Evolutionary conservation across 2,888 invertebrate species (phyloP), one percentile per base, ranked within the genome.

Genomic region (Micoletzkya japonica): DNA sequence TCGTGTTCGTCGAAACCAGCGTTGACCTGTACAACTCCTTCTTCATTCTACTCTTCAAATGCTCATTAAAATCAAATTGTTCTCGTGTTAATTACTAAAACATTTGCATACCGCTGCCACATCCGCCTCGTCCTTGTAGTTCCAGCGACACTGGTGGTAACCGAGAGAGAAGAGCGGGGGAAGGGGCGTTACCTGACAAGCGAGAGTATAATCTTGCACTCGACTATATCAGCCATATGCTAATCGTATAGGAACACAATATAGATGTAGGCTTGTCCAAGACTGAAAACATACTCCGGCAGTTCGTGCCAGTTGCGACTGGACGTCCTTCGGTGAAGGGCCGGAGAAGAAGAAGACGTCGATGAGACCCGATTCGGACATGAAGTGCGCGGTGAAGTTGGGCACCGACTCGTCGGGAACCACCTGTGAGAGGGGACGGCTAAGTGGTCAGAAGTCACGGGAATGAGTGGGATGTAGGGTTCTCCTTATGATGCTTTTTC

Each of bases 81-180:
- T n/a, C n/a, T 39, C 17, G 10, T 39, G 39, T 39, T 7, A 39
- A 39, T 17, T 39, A 39, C 39, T 39, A 39, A 39, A 10, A 10
- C 39, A 7, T 39, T 39, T 39, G 39, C 32, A 87, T 0, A 97
- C 93, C 59, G 77, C 79, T 69, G 91, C 90, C 0, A 99, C 94
- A 87, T 99, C 98, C 17, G 92, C 91, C 85, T 96, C 92, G 86
- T 97, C 95, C 80, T 95, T 94, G 88, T 99, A 99, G 87, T 99
- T 99, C 98, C 98, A 99, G 39, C 98, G 91, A 76, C 92, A 92
- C 87, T 99, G 98, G 87, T 99, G 98, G 86, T 97, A 97, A 2
- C 90, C 95, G 66, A 99, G 88, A 0, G 95, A 89, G 88, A 93
- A 95, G 85, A 91, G 89, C 30, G 79, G 79, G 30, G 79, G 79